Evolutionary conservation across 2,888 invertebrate genomes (phyloP), one percentile per base, ranked within the genome.

Genomic region (Tachina fera): DNA sequence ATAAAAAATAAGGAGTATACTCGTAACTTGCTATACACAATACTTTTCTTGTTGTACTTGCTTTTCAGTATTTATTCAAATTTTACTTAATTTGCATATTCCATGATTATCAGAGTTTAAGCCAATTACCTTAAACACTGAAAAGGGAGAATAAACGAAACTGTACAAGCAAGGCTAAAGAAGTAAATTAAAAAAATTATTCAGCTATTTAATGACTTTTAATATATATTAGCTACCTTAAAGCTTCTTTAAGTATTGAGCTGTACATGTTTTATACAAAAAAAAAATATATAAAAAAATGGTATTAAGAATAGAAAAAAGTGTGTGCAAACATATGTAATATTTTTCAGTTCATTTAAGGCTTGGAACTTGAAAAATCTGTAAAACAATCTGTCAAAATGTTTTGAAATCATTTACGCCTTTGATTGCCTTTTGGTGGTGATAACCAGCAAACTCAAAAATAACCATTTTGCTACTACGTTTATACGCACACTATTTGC

Each of bases 51-150:
- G 58, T 43, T 51, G 19, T 58, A 16, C n/a, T 31, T 49, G 14
- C 43, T 43, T 6, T 56, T 22, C 51, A 47, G 47, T 63, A 58
- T 81, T 75, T 81, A 81, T 75, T 70, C 47, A 70, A 82, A 70
- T 76, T 39, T 72, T 70, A 51, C 45, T 82, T 75, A 75, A 85
- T 85, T 82, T 85, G 85, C 82, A 85, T 82, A 85, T 82, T 85
- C 65, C 71, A 79, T 82, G 85, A 79, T 82, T 85, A 82, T 85
- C 75, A 60, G 68, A 75, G 58, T 60, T 85, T 74, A 85, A 82
- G 82, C 58, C 75, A 85, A 79, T 85, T 85, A 77, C 81, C 41
- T 51, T 67, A 31, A 79, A 16, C 22, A 16, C n/a, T 67, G 51
- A 60, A 51, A 39, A 22, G 39, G 31, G 56, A 19, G n/a, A 45